Conservation (phyloP, 2,888 invertebrate genomes). For the Acanthosepion lycidas region DNA sequence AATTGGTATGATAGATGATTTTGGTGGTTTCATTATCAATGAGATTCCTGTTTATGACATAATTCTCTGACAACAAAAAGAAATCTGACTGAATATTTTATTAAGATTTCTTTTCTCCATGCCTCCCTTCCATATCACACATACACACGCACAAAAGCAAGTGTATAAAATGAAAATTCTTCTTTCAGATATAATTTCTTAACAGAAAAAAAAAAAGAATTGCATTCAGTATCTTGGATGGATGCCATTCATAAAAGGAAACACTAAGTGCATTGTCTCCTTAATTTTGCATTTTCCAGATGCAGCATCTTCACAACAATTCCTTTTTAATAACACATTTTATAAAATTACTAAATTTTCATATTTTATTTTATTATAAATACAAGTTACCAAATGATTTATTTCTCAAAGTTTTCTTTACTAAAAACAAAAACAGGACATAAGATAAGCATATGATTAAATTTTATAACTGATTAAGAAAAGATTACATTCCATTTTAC, state of each 20-base stretch:
- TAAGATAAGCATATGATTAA: too few species aligned
- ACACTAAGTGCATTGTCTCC: background rate
- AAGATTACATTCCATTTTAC: too few species aligned
- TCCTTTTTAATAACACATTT: too few species aligned
- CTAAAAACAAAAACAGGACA: too few species aligned
- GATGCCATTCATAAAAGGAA: background rate
- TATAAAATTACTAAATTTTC: too few species aligned
- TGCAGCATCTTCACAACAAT: too few species aligned
- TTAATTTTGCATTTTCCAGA: background rate
- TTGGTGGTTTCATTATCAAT: background rate
- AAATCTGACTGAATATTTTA: slow-evolving; percentile 13
- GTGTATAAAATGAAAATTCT: background rate
- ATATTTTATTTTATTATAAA: too few species aligned
- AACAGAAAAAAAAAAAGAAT: too few species aligned
- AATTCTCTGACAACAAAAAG: background rate
- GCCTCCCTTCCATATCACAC: background rate
- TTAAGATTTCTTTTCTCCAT: background rate
- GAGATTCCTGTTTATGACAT: background rate
- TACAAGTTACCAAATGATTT: too few species aligned
- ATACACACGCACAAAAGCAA: background rate
- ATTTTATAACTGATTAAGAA: too few species aligned
- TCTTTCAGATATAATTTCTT: background rate
- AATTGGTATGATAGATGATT: background rate
- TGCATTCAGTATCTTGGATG: too few species aligned
- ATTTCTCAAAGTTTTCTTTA: too few species aligned